Evolutionary conservation across 2,888 invertebrate species (phyloP).

Genomic region (Tachina fera): DNA sequence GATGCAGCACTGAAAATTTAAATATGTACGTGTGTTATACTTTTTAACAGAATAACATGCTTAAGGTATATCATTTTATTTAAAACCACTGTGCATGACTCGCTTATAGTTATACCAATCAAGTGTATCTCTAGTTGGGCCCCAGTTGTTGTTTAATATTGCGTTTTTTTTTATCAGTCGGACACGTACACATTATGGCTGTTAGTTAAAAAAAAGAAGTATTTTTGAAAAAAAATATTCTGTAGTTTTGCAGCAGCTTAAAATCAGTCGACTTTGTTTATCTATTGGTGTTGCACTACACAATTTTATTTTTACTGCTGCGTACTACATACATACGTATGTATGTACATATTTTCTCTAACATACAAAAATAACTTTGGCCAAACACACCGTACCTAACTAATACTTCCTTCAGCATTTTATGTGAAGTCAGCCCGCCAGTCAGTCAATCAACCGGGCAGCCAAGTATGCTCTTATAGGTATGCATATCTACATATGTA

Average conservation of each 20-base stretch:
- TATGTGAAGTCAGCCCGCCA: constrained; percentile 9
- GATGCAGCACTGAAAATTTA: too few species aligned
- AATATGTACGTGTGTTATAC: too few species aligned
- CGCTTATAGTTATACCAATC: neutral
- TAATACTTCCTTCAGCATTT: neutral
- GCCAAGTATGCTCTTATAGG: neutral
- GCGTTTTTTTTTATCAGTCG: constrained; percentile 45
- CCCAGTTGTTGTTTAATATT: constrained; percentile 10
- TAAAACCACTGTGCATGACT: constrained; percentile 26
- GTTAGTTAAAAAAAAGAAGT: constrained; percentile 42
- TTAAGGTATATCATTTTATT: too few species aligned
- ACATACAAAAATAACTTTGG: constrained; percentile 42
- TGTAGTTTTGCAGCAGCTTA: constrained; percentile 60
- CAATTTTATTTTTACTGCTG: constrained; percentile 42
- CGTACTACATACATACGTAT: neutral
- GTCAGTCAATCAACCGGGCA: constrained; percentile 14
- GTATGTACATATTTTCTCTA: constrained; percentile 17
- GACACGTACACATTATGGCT: constrained; percentile 65
- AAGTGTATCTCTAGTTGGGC: neutral
- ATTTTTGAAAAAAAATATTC: constrained; percentile 14
- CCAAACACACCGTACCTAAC: constrained; percentile 1
- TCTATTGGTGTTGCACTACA: constrained; percentile 54
- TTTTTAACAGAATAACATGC: too few species aligned
- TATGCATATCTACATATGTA: neutral
- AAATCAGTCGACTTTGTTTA: constrained; percentile 57